Evolutionary conservation across 2,888 invertebrate genomes (phyloP).

Genomic region (Clivina fossor): DNA sequence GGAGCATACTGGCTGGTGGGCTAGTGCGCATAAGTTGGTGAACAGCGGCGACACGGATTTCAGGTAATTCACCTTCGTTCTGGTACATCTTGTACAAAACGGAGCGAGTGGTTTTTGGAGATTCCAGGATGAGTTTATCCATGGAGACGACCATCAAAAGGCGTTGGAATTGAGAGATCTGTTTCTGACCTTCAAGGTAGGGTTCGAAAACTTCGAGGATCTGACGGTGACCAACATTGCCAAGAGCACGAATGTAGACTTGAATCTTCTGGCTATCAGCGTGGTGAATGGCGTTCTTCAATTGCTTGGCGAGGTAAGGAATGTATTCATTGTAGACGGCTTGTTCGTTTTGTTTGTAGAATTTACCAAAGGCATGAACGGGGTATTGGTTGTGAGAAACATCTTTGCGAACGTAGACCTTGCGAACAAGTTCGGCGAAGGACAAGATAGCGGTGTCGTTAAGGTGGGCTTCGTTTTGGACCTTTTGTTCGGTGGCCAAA

Average conservation of each 20-base stretch:
- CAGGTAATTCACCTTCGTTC: constrained; percentile 65
- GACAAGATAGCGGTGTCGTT: constrained; percentile 62
- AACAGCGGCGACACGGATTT: constrained; percentile 67
- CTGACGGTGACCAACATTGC: constrained; percentile 64
- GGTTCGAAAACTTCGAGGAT: constrained; percentile 65
- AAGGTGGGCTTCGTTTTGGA: constrained; percentile 56
- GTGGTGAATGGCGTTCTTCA: constrained; percentile 58
- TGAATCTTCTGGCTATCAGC: constrained; percentile 61
- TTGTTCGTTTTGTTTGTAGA: constrained; percentile 54
- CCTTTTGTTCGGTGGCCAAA: constrained; percentile 58
- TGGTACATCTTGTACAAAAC: constrained; percentile 67
- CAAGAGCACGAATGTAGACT: constrained; percentile 65
- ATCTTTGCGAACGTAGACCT: constrained; percentile 61
- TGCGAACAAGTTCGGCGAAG: constrained; percentile 62
- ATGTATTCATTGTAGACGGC: constrained; percentile 61
- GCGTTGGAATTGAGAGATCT: constrained; percentile 63
- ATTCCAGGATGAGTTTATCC: constrained; percentile 55
- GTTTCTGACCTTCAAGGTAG: constrained; percentile 65
- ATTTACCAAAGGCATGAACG: constrained; percentile 65
- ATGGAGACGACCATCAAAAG: constrained; percentile 63
- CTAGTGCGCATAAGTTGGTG: constrained; percentile 61
- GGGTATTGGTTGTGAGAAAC: constrained; percentile 64
- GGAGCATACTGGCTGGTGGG: constrained; percentile 65
- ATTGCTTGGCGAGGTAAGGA: constrained; percentile 59
- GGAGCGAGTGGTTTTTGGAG: constrained; percentile 59